Evolutionary conservation across 2,888 invertebrate species (phyloP).

Genomic region (Crocallis elinguaria): DNA sequence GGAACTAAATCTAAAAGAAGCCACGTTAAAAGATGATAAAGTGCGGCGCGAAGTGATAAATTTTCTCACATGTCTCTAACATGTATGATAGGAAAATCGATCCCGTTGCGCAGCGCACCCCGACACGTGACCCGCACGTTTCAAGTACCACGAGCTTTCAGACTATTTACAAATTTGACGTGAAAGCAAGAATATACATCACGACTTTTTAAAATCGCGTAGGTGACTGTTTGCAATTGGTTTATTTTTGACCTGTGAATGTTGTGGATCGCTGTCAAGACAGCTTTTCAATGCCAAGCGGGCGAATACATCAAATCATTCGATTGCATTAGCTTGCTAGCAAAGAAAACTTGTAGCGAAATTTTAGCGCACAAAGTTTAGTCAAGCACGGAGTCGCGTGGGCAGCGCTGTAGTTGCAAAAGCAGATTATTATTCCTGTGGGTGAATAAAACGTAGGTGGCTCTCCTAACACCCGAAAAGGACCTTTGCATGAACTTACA

Average conservation of each 20-base stretch:
- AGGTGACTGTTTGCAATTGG: constrained; percentile 28
- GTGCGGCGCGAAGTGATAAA: not conserved
- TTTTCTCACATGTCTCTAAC: not conserved
- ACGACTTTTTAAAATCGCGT: constrained; percentile 24
- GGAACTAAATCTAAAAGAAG: not conserved
- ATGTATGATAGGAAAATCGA: constrained; percentile 25
- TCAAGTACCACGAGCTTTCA: constrained; percentile 11
- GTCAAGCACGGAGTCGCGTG: constrained; percentile 19
- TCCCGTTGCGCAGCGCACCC: constrained; percentile 9
- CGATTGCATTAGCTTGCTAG: constrained; percentile 9
- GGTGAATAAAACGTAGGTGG: constrained; percentile 26
- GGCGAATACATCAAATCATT: constrained; percentile 5
- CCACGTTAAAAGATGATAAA: not conserved
- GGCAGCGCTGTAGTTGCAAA: constrained; percentile 21
- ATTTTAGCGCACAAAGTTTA: constrained; percentile 26
- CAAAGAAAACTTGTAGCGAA: constrained; percentile 12
- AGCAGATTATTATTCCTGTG: constrained; percentile 26
- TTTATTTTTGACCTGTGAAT: constrained; percentile 31
- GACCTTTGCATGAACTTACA: constrained; percentile 3
- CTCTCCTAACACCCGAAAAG: constrained; percentile 1
- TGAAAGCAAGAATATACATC: constrained; percentile 4
- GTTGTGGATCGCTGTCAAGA: constrained; percentile 14
- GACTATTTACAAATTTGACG: constrained; percentile 14
- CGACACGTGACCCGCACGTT: constrained; percentile 24
- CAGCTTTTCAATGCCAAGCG: constrained; percentile 9